These are phyloP conservation scores for Zaprionus bogoriensis DNA, from an alignment of 2,888 invertebrate species.

Conservation along the genomic window DNA sequence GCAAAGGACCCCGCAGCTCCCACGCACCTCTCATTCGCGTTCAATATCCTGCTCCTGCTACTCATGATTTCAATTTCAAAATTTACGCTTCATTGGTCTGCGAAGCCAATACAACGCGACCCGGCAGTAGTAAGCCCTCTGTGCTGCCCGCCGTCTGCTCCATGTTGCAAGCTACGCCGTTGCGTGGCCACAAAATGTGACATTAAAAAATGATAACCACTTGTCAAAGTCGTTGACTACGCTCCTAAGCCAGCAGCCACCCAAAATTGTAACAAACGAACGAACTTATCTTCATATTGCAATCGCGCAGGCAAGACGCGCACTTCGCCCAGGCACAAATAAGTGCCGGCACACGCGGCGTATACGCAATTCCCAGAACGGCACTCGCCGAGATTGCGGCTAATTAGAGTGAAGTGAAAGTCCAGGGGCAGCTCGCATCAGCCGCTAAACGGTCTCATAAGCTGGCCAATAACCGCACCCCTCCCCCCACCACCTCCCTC, in stretches of 20 bases:
- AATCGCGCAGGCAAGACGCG: conserved; percentile 22
- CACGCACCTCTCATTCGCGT: conserved; percentile 1
- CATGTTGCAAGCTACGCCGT: conserved; percentile 8
- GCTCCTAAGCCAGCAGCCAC: neutral
- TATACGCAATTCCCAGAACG: conserved; percentile 49
- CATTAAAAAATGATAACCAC: conserved; percentile 75
- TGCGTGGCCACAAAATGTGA: conserved; percentile 63
- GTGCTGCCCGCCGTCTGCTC: neutral
- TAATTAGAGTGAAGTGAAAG: conserved; percentile 47
- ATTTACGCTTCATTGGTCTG: conserved; percentile 73
- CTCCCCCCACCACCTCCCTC: neutral
- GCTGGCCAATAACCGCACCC: conserved; percentile 25
- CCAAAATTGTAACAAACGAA: conserved; percentile 2
- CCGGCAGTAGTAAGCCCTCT: neutral
- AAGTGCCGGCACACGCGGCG: conserved; percentile 40
- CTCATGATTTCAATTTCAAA: conserved; percentile 72
- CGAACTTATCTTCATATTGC: conserved; percentile 54
- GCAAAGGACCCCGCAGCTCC: neutral
- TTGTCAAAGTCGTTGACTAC: conserved; percentile 53
- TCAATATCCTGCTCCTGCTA: conserved; percentile 42
- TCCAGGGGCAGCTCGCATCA: neutral
- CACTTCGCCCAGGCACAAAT: conserved; percentile 3
- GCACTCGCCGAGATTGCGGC: conserved; percentile 49
- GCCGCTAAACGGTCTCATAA: conserved; percentile 43
- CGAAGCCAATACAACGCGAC: conserved; percentile 19